These are phyloP conservation scores for Theristicus caerulescens DNA, from an alignment of 2,113 vertebrate species.

Conservation along the genomic window DNA sequence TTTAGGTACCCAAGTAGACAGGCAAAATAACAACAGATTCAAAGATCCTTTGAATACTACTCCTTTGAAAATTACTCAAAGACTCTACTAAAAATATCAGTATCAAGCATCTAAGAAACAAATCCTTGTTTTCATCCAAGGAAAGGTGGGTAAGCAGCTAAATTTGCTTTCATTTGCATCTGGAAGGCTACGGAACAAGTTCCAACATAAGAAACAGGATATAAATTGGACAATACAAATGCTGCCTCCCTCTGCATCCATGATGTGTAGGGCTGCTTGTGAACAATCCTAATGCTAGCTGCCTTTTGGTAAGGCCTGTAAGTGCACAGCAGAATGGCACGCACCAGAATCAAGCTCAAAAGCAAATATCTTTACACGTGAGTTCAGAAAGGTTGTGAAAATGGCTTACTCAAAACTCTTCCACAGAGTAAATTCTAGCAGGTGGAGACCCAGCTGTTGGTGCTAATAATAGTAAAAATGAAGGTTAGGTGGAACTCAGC, in stretches of 20 bases:
- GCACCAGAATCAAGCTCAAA: not conserved
- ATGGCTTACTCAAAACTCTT: not conserved
- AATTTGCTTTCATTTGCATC: not conserved
- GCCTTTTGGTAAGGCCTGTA: not conserved
- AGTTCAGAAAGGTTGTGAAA: not conserved
- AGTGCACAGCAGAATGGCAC: not conserved
- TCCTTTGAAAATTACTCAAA: not conserved
- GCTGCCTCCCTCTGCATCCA: not conserved
- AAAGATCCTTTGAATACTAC: not conserved
- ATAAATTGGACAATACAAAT: not conserved
- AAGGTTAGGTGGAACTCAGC: not conserved
- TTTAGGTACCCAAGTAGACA: not conserved
- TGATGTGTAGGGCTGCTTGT: not conserved
- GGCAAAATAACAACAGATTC: not conserved
- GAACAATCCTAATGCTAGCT: not conserved
- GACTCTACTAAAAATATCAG: not conserved
- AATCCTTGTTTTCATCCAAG: not conserved
- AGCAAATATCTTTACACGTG: not conserved
- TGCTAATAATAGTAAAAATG: not conserved
- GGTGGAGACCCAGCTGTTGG: not conserved
- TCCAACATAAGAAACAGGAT: not conserved
- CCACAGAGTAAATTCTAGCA: not conserved
- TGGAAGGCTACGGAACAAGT: not conserved
- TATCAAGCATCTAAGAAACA: not conserved
- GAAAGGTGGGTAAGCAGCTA: not conserved